Base-by-base conservation (phyloP, 2,888 invertebrate genomes). In the Agrilus biguttatus region DNA sequence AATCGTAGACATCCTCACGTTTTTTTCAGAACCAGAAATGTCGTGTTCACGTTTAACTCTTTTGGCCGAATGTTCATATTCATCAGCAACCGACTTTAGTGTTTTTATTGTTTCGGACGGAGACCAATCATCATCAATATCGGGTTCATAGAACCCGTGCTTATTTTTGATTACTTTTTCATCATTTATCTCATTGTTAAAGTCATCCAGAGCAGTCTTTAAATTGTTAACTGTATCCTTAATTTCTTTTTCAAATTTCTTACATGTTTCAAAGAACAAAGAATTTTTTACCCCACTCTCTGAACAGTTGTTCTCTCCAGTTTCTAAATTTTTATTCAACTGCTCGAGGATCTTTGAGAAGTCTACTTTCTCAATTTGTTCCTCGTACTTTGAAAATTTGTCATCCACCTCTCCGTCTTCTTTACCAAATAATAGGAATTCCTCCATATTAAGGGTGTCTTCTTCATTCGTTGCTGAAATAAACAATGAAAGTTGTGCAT, bases 391-490 rank as follows among this genome's bases (percentile, higher is more conserved):
- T 14, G 45, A 47, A 33, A 40, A 36, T 37, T 32, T 37, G 10
- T 49, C 49, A 36, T 60, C 57, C 19, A 55, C 49, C 41, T 54
- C 58, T 19, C 54, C 49, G 33, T 62, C 62, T 21, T 63, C 64
- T 48, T 62, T 61, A 45, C 63, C 63, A 65, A 75, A 75, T 8
- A 75, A 68, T 53, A 76, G 65, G 58, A 77, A 68, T 53, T 77
- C 77, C 43, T 77, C 76, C 73, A 77, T 72, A 54, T 74, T 75
- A 61, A 74, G 68, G 46, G 70, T 70, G 17, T 75, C 75, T 50
- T 75, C 75, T 49, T 74, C 74, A 52, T 72, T 71, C 5, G 72
- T 70, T 14, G 48, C 51, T 45, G 33, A 43, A 14, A 41, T n/a
- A 17, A 39, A 36, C 23, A n/a, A 14, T 17, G n/a, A 32, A 39